Percentiles rank a stretch among this genome's conserved stretches.
phyloP scores from a whole-genome alignment of 2,888 invertebrate species.

The Caenorhabditis sp. region DNA sequence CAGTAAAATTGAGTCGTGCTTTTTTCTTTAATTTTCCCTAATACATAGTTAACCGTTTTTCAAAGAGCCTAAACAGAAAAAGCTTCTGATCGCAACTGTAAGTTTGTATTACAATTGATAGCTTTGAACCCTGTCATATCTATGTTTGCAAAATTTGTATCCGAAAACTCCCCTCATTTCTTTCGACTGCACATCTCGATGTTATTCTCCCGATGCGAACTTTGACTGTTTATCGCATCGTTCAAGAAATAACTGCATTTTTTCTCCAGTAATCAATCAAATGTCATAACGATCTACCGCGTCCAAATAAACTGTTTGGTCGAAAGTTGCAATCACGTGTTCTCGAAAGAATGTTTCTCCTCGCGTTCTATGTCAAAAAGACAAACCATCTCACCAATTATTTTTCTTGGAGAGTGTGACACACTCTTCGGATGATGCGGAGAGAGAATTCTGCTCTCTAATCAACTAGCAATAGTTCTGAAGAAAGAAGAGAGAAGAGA shows the following conservation, averaged over 20 bases:
- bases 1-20: no score
- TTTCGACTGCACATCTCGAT: no score
- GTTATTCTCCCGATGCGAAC: no score
- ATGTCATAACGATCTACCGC: constrained; percentile 42
- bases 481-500: constrained; percentile 5
- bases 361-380: constrained; percentile 25
- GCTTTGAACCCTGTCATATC: no score
- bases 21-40: no score
- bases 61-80: no score
- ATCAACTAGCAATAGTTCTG: constrained; percentile 50
- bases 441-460: constrained; percentile 26
- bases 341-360: constrained; percentile 41
- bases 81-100: no score
- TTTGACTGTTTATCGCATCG: neutral
- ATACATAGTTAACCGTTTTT: no score
- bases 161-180: no score
- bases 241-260: constrained; percentile 33
- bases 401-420: constrained; percentile 36
- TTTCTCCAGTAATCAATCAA: constrained; percentile 41
- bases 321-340: constrained; percentile 26
- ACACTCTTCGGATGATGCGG: constrained; percentile 8
- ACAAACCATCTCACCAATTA: constrained; percentile 24
- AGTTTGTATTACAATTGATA: no score
- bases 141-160: no score
- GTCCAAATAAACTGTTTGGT: constrained; percentile 25